Conservation (phyloP, 1,140 invertebrate genomes). For the Alviniconcha marisindica region DNA sequence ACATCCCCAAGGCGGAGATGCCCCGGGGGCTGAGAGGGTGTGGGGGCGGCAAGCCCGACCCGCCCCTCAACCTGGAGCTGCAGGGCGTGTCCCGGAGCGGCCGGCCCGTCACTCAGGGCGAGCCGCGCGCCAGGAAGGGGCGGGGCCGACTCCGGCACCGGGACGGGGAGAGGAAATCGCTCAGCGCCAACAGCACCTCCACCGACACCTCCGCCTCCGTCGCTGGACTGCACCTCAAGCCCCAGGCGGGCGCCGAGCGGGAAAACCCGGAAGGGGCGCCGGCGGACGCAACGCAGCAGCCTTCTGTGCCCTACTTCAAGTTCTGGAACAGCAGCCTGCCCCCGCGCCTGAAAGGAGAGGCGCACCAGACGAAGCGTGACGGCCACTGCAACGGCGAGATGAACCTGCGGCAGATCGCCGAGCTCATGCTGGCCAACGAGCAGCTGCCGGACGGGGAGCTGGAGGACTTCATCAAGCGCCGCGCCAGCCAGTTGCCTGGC, state of each 20-base stretch:
- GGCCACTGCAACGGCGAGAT: conserved; percentile 9
- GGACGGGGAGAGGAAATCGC: not conserved
- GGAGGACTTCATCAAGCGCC: conserved; percentile 1
- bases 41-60: conserved; percentile 29
- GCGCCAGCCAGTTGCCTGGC: not conserved
- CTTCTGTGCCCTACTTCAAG: conserved; percentile 43
- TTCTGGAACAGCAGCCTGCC: conserved; percentile 44
- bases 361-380: not conserved
- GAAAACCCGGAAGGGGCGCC: not conserved
- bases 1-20: not conserved
- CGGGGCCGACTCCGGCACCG: not conserved
- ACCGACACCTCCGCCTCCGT: not conserved
- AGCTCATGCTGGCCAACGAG: conserved; percentile 34
- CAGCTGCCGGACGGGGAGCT: conserved; percentile 22
- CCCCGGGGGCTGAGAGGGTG: conserved; percentile 9
- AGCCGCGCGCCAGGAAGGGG: not conserved
- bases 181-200: conserved; percentile 24
- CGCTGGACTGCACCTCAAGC: not conserved
- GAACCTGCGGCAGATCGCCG: conserved; percentile 29
- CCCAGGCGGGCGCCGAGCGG: not conserved
- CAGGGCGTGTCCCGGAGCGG: conserved; percentile 13
- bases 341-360: not conserved
- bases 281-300: not conserved
- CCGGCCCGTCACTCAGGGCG: not conserved
- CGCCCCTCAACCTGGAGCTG: conserved; percentile 30